Evolutionary conservation across 2,113 vertebrate genomes (phyloP).

Genomic region (Rutilus rutilus): DNA sequence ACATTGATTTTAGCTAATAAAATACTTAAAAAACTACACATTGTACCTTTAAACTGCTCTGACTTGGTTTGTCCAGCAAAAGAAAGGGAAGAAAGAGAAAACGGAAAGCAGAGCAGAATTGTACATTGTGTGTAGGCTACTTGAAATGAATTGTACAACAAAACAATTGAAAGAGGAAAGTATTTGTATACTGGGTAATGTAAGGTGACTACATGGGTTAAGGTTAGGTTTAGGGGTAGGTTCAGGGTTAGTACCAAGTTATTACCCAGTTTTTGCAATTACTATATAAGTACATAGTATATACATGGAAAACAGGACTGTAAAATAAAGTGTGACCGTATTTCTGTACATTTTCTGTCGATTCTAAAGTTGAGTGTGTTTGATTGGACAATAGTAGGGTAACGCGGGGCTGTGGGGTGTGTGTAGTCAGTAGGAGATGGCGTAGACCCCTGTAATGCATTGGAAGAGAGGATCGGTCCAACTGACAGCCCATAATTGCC

Average conservation of each 20-base stretch:
- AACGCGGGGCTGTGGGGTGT: not conserved
- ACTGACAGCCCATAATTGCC: conserved; percentile 50
- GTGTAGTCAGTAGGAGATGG: not conserved
- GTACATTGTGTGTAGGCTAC: too few species aligned
- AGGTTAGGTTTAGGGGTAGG: too few species aligned
- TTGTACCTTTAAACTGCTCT: not conserved
- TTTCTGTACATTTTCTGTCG: not conserved
- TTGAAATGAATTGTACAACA: not conserved
- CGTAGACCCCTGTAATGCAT: conserved; percentile 38
- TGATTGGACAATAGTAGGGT: conserved; percentile 4
- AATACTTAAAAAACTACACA: too few species aligned
- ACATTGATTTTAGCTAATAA: too few species aligned
- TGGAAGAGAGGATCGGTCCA: conserved; percentile 5
- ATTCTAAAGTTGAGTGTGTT: not conserved
- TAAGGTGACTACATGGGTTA: too few species aligned
- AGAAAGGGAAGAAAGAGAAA: not conserved
- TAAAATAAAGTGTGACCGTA: too few species aligned
- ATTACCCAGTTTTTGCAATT: too few species aligned
- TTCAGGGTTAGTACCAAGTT: too few species aligned
- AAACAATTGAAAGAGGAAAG: not conserved
- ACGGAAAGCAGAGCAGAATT: not conserved
- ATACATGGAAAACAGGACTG: too few species aligned
- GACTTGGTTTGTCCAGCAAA: not conserved
- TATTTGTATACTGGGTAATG: not conserved
- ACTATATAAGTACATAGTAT: too few species aligned